A percentile compares a stretch with the other conserved stretches of the same genome.
Conservation (phyloP, 1,140 invertebrate genomes). For the Lepidostoma basale region DNA sequence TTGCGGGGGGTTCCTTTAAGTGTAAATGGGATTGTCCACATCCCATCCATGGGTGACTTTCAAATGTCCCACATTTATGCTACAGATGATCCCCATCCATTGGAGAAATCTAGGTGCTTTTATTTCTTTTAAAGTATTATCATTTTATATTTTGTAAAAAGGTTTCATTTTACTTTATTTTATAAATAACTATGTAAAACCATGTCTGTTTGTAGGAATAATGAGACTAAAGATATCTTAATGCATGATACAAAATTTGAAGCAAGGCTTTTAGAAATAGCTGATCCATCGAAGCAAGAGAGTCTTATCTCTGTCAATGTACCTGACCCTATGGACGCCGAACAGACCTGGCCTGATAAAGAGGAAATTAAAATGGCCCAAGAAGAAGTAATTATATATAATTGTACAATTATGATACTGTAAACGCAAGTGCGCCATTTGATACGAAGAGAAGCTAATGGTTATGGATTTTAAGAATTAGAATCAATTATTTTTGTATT, state of each 20-base stretch:
- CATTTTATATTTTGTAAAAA: background rate
- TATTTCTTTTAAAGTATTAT: background rate
- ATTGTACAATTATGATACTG: too few species aligned
- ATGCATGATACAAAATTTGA: conserved; percentile 50
- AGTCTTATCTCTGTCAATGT: conserved; percentile 79
- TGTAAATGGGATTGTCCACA: conserved; percentile 88
- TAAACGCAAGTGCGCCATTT: too few species aligned
- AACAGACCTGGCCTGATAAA: conserved; percentile 95
- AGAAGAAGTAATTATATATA: conserved; percentile 56
- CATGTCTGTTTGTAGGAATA: conserved; percentile 24
- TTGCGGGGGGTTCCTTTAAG: conserved; percentile 79
- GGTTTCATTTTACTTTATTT: background rate
- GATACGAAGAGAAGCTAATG: too few species aligned
- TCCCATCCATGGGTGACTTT: conserved; percentile 90
- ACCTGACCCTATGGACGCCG: conserved; percentile 90
- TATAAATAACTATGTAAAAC: conserved; percentile 26
- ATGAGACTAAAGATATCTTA: conserved; percentile 48
- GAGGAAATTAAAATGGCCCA: conserved; percentile 83
- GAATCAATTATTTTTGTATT: conserved; percentile 9
- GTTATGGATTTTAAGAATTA: too few species aligned
- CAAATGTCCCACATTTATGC: conserved; percentile 86
- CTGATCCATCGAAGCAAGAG: conserved; percentile 76
- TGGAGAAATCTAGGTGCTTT: conserved; percentile 60
- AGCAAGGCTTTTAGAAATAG: conserved; percentile 63
- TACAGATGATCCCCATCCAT: conserved; percentile 74